Base-by-base conservation (phyloP, 2,797 vertebrate species). In the Poecile montanus region DNA sequence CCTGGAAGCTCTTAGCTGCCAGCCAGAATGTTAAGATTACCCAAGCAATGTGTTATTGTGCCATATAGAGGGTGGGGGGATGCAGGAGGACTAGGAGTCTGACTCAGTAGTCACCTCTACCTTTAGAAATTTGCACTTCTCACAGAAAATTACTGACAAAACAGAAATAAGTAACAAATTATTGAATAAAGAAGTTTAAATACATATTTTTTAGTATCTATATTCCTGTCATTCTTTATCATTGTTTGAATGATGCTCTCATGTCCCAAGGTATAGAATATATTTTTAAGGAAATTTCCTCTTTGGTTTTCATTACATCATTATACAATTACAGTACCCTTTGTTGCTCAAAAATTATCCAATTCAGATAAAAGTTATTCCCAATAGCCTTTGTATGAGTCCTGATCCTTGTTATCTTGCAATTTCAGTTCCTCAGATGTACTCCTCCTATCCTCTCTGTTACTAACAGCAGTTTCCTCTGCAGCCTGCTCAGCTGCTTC, bases 61-160 rank as follows among this genome's bases (percentile, higher is more conserved):
- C 30, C 5, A 0, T 60, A 4, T 3, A 53, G 26, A 44, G 7
- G 22, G 4, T 14, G 10, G 3, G 13, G 9, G 10, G 3, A 36
- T 61, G 34, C 23, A 65, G 56, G 80, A 76, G 13, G 7, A 29
- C 22, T 16, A 45, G 8, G 7, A 11, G 3, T 67, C 23, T 50
- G 16, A 29, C 48, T 75, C 47, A 44, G 5, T 70, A 32, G 13
- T 48, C 27, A 47, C 34, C 12, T 73, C 20, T 60, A 34, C 27
- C 34, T 65, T 71, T 72, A 67, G 42, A 88, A 89, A 61, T 25
- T 15, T 68, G 9, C 5, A 47, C 80, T 80, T 85, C 5, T 8
- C 10, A 42, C 22, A 80, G 53, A 1, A 58, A 17, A 22, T 47
- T 71, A 40, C 21, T 44, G 17, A 5, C 2, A 84, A 78, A 85